Evolutionary conservation across 1,140 invertebrate species (phyloP), one percentile per base, ranked within the genome.

Genomic region (Pseudoatta argentina): DNA sequence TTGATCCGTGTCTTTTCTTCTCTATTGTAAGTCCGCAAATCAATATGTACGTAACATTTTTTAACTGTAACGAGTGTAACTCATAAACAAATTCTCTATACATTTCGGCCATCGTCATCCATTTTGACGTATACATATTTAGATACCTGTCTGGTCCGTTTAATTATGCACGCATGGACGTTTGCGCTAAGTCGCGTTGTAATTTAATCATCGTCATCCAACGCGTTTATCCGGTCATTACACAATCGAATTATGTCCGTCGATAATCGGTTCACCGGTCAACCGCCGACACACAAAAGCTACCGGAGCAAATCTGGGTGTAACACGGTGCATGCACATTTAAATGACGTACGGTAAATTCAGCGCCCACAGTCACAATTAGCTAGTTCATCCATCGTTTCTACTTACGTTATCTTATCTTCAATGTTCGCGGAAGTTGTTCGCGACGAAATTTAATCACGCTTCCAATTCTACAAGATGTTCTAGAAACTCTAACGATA

Each of bases 221-320:
- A 71, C 72, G 59, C 88, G 81, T 86, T 88, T 69, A 53, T 39
- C 61, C 88, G 73, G 67, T 61, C 61, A 59, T 89, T 86, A 81
- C 82, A 8, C 82, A 81, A 88, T 89, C 87, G 75, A 67, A 88
- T 89, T 81, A 81, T 24, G 73, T 48, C 39, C 12, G 67, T 21
- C 88, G 59, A 88, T 88, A 86, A 89, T 88, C 81, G 55, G 48
- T 51, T 78, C 39, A 34, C 10, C 30, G 59, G 51, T 85, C 73
- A 59, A 66, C 73, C 48, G 67, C 78, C 67, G 30, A 55, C n/a
- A 69, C 16, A 18, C 66, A 76, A 85, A 87, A 72, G 71, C 64
- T 55, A 85, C 34, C 27, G 59, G 14, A 34, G 72, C 51, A 77
- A 39, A 21, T 69, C 30, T 14, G 30, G 12, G 3, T 85, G 59